A percentile compares a stretch with the other conserved stretches of the same genome.
phyloP scores from a whole-genome alignment of 2,113 vertebrate genomes.

The Megaceryle maxima region DNA sequence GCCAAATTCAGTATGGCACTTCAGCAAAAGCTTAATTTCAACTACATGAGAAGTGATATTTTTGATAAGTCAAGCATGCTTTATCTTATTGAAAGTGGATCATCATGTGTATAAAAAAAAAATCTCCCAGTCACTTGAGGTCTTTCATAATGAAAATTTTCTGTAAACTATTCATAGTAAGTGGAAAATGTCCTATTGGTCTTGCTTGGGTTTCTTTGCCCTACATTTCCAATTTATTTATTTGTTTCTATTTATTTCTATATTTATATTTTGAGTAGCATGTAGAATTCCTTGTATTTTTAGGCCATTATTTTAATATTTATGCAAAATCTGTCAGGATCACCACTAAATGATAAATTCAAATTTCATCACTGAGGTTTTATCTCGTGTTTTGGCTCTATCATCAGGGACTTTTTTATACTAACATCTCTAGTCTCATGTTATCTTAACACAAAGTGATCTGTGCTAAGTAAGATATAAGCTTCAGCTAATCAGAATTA shows the following conservation, averaged over 20 bases:
- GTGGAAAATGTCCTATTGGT: neutral
- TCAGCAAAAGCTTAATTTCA: conserved; percentile 29
- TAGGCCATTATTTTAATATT: neutral
- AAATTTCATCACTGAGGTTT: no score
- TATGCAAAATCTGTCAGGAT: neutral
- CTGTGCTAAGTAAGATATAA: neutral
- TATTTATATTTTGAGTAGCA: neutral
- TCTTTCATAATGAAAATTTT: neutral
- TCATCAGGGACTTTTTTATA: neutral
- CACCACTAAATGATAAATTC: no score
- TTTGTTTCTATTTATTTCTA: neutral
- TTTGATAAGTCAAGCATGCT: conserved; percentile 35
- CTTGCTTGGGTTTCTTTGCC: conserved; percentile 4
- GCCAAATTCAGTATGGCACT: neutral
- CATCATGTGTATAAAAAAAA: neutral
- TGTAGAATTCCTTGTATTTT: neutral
- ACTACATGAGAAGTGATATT: neutral
- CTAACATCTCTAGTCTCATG: neutral
- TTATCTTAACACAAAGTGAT: neutral
- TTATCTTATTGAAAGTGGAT: neutral
- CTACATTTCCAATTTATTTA: neutral
- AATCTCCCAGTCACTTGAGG: neutral
- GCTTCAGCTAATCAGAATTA: neutral
- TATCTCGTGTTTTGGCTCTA: neutral
- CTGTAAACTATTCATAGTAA: neutral